phyloP scores from a whole-genome alignment of 2,888 invertebrate genomes.

The Polyommatus iphigenia region DNA sequence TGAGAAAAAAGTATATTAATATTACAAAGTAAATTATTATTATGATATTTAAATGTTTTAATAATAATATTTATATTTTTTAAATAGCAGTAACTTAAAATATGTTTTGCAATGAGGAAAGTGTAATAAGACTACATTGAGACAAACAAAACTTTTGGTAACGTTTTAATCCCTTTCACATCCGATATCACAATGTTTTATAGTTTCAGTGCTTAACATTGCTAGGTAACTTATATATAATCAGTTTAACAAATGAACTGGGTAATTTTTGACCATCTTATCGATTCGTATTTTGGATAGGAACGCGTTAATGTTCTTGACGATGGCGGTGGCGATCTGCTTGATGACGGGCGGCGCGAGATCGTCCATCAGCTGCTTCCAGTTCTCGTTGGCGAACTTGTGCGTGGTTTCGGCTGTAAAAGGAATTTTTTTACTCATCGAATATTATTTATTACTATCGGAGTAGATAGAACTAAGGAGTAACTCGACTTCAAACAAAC shows the following conservation, averaged over 20 bases:
- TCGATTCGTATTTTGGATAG: constrained; percentile 15
- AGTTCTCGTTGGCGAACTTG: constrained; percentile 71
- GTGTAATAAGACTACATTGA: background rate
- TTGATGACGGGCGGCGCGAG: constrained; percentile 70
- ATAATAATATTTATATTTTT: too few species aligned
- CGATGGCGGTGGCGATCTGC: constrained; percentile 64
- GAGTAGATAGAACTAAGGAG: too few species aligned
- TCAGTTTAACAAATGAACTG: constrained; percentile 7
- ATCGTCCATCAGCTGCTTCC: constrained; percentile 74
- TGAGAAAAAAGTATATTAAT: too few species aligned
- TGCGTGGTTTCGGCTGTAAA: constrained; percentile 57
- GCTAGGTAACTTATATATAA: background rate
- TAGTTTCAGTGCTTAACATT: constrained; percentile 14
- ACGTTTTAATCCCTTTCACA: background rate
- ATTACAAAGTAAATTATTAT: too few species aligned
- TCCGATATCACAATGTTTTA: background rate
- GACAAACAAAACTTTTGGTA: background rate
- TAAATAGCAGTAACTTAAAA: too few species aligned
- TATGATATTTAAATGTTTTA: too few species aligned
- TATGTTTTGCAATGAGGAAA: too few species aligned
- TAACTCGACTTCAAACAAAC: too few species aligned
- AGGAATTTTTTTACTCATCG: background rate
- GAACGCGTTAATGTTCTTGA: constrained; percentile 47
- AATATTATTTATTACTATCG: background rate
- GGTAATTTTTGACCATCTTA: constrained; percentile 20